Percentiles rank a stretch among this genome's conserved stretches.
Conservation (phyloP, 2,888 invertebrate species). For the Agrenia bidenticulata region DNA sequence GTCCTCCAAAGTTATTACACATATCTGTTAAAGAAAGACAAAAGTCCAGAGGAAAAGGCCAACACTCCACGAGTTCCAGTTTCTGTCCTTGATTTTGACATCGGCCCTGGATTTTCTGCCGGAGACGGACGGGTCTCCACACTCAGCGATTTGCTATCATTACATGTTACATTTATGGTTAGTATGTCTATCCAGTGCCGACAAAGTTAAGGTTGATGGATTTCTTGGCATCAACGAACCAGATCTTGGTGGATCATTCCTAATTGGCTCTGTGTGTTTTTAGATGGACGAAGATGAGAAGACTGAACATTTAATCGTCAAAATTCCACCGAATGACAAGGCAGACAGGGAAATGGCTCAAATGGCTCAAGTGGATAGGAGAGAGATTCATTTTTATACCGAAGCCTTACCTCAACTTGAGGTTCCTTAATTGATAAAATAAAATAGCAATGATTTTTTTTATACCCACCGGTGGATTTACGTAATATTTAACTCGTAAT, state of each 20-base stretch:
- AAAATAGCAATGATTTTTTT: too few relatives aligned
- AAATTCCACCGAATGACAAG: conserved; percentile 52
- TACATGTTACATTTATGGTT: conserved; percentile 48
- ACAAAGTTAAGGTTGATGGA: too few relatives aligned
- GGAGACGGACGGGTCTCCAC: conserved; percentile 48
- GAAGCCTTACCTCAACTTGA: conserved; percentile 51
- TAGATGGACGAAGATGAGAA: conserved; percentile 37
- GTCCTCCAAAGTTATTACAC: conserved; percentile 50
- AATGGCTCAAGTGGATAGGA: conserved; percentile 51
- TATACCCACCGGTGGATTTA: background rate
- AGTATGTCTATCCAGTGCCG: background rate
- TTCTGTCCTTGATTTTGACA: conserved; percentile 43
- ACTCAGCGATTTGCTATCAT: conserved; percentile 50
- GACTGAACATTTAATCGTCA: conserved; percentile 52
- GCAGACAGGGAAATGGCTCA: conserved; percentile 53
- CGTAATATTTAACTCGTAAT: background rate
- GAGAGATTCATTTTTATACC: conserved; percentile 53
- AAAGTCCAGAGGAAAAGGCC: conserved; percentile 17
- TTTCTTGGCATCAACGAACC: too few relatives aligned
- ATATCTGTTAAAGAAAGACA: conserved; percentile 36
- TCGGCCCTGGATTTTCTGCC: conserved; percentile 45
- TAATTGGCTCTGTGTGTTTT: background rate
- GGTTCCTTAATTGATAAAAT: conserved; percentile 21
- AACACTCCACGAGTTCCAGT: conserved; percentile 27
- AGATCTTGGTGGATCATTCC: too few relatives aligned